Evolutionary conservation across 2,888 invertebrate genomes (phyloP).

Genomic region (Marasmarcha lunaedactyla): DNA sequence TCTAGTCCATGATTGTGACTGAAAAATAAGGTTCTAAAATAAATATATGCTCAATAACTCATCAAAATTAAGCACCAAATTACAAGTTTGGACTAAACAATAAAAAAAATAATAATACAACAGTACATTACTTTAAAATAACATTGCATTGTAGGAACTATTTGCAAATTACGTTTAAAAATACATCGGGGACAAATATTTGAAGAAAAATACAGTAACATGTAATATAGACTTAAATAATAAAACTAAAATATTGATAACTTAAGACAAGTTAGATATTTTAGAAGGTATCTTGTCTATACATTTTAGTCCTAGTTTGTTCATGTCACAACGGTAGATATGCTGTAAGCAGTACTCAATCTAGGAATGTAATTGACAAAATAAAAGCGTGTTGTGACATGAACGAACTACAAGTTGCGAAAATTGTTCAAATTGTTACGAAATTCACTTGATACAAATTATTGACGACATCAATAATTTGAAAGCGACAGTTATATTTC

Average conservation of each 20-base stretch:
- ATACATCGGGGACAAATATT: constrained; percentile 9
- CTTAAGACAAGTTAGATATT: constrained; percentile 53
- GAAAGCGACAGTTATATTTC: constrained; percentile 41
- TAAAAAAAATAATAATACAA: too few relatives aligned
- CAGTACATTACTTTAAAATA: too few relatives aligned
- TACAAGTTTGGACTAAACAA: too few relatives aligned
- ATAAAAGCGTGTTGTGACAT: neutral
- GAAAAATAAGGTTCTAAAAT: too few relatives aligned
- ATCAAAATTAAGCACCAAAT: too few relatives aligned
- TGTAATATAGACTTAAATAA: constrained; percentile 14
- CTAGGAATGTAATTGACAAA: too few relatives aligned
- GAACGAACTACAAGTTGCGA: neutral
- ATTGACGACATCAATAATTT: constrained; percentile 55
- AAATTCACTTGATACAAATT: constrained; percentile 36
- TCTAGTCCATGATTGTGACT: too few relatives aligned
- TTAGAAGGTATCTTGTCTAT: constrained; percentile 21
- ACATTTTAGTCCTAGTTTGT: too few relatives aligned
- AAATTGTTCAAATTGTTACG: too few relatives aligned
- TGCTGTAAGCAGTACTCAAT: too few relatives aligned
- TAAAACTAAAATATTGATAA: constrained; percentile 46
- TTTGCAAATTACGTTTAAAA: constrained; percentile 9
- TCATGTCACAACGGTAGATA: too few relatives aligned
- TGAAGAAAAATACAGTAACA: constrained; percentile 20
- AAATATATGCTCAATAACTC: too few relatives aligned
- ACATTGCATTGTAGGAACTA: constrained; percentile 5